Evolutionary conservation across 2,113 vertebrate species (phyloP), one percentile per base, ranked within the genome.

Genomic region (Lagopus leucura): DNA sequence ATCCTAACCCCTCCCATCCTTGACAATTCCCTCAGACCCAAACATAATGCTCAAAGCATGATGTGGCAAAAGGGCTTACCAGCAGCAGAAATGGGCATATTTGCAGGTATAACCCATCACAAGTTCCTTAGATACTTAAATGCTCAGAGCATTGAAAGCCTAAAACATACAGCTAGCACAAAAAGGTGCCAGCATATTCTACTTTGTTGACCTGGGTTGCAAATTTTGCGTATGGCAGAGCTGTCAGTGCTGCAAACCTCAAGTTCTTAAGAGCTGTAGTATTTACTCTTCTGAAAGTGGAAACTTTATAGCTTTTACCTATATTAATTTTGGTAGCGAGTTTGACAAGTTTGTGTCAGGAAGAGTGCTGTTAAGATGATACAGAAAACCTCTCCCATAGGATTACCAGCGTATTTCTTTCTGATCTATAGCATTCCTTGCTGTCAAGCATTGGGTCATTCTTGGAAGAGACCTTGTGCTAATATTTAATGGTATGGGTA

Each of bases 91-190:
- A 94, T 85, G 67, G 57, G 86, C 60, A 48, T 8, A 55, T 64
- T 65, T 95, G 89, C 78, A 90, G 80, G 76, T 88, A 92, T 66
- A 96, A 65, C 55, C 21, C 60, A 45, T 77, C 81, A 70, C 16
- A 92, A 79, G 76, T 54, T 43, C 50, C 96, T 70, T 88, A 81
- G 87, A 79, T 93, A 93, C 36, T 94, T 80, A 50, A 57, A 85
- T 48, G 82, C 74, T 94, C 69, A 75, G 63, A 65, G 69, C 40
- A 88, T 40, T 27, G 20, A 71, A 89, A 97, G 89, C 47, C 54
- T 94, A 91, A 96, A 96, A 88, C 50, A 65, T 83, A 36, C 48
- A 92, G 63, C 65, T 58, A 71, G 76, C 21, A 76, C 30, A 72
- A 65, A 71, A 20, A 70, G 61, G 40, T 15, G 58, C 57, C 73